A percentile compares a stretch with the other conserved stretches of the same genome.
These are phyloP conservation scores for Crossoptilon crossoptilon DNA, from an alignment of 2,797 vertebrate genomes.

Conservation along the genomic window DNA sequence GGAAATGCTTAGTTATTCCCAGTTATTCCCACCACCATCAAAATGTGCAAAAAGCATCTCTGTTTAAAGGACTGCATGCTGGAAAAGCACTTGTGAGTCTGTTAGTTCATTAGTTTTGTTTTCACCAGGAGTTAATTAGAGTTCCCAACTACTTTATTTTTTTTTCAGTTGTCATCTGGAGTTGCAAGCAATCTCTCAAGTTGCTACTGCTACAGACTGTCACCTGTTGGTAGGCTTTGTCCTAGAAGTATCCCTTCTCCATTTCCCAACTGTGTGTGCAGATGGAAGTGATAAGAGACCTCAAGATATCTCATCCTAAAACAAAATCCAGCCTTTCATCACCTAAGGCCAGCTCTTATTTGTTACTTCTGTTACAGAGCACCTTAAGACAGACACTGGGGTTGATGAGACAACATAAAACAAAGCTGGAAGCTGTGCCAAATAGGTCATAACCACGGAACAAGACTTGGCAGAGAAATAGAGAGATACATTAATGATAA, in stretches of 20 bases:
- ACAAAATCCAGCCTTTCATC: not conserved
- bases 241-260: not conserved
- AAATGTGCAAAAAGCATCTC: not conserved
- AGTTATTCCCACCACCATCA: not conserved
- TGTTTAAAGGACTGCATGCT: not conserved
- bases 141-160: not conserved
- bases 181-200: not conserved
- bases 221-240: not conserved
- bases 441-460: not conserved
- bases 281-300: not conserved
- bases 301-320: not conserved
- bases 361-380: not conserved
- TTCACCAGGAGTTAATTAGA: not conserved
- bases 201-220: not conserved
- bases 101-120: constrained; percentile 10
- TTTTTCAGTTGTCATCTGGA: not conserved
- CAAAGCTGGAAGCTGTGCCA: not conserved
- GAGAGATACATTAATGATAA: constrained; percentile 1
- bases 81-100: not conserved
- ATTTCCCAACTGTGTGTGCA: not conserved
- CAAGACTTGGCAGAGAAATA: constrained; percentile 5
- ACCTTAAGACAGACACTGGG: not conserved
- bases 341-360: not conserved
- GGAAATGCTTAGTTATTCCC: not conserved
- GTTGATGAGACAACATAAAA: not conserved